Conservation (phyloP, 2,888 invertebrate species). For the Amphiduros pacificus region DNA sequence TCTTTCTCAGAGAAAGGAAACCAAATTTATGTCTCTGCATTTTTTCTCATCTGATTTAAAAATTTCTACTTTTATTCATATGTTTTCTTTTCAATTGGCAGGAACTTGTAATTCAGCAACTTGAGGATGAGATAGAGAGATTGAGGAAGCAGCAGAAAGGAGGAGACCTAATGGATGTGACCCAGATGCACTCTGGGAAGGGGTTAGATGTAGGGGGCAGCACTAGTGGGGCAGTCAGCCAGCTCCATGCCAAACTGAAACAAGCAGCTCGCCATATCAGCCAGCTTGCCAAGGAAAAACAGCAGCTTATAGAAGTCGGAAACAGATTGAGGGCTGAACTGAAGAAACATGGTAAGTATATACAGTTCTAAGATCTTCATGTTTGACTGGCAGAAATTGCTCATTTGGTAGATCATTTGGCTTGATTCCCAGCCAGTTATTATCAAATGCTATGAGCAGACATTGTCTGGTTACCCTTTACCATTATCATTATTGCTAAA, state of each 20-base stretch:
- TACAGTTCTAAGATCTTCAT: too few species aligned
- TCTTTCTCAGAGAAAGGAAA: too few species aligned
- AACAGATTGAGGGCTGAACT: constrained; percentile 54
- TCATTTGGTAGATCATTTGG: too few species aligned
- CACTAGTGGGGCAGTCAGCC: constrained; percentile 10
- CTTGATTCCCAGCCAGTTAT: too few species aligned
- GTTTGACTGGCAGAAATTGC: too few species aligned
- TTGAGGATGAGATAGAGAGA: constrained; percentile 52
- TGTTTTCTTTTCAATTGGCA: constrained; percentile 28
- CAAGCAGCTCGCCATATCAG: constrained; percentile 51
- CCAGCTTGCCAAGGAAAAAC: constrained; percentile 52
- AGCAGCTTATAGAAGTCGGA: constrained; percentile 55
- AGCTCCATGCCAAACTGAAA: constrained; percentile 44
- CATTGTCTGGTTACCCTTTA: too few species aligned
- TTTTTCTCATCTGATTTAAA: too few species aligned
- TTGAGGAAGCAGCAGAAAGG: constrained; percentile 32
- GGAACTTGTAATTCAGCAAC: constrained; percentile 57
- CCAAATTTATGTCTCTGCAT: too few species aligned
- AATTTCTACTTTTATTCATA: neutral
- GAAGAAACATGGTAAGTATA: constrained; percentile 36
- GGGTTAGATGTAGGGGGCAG: constrained; percentile 5
- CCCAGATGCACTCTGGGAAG: neutral
- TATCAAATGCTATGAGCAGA: too few species aligned
- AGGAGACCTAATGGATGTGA: neutral
- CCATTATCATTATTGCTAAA: too few species aligned